These are phyloP conservation scores for Uropsilus gracilis DNA, from an alignment of 2,113 vertebrate genomes.

Conservation along the genomic window DNA sequence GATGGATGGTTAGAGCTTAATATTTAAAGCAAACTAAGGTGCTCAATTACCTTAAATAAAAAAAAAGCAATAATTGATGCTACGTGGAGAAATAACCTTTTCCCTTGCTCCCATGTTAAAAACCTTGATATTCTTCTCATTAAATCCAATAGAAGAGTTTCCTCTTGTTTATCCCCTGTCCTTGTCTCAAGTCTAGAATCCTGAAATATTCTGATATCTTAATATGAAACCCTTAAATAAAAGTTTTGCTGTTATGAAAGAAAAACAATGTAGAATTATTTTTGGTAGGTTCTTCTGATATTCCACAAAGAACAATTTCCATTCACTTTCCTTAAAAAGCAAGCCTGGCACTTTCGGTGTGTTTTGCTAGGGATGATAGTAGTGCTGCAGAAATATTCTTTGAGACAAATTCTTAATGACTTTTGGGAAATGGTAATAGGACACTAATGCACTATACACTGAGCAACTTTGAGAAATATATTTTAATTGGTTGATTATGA, in stretches of 20 bases:
- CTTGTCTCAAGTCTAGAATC: not conserved
- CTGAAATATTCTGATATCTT: not conserved
- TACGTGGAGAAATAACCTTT: not conserved
- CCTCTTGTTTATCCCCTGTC: not conserved
- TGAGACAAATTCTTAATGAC: constrained; percentile 37
- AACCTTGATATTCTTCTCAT: not conserved
- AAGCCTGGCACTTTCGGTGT: not conserved
- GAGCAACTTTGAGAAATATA: not conserved
- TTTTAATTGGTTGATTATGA: constrained; percentile 45
- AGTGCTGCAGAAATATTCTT: not conserved
- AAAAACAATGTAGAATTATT: not conserved
- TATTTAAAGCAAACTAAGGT: not conserved
- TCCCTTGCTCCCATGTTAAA: not conserved
- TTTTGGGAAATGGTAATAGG: not conserved
- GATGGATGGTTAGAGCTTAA: not conserved
- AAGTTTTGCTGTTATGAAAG: not conserved
- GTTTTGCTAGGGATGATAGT: not conserved
- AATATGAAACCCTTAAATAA: not conserved
- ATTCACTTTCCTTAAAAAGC: constrained; percentile 5
- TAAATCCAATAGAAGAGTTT: not conserved
- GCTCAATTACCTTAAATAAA: not conserved
- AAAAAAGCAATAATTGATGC: not conserved
- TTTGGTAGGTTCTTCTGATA: not conserved
- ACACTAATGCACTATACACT: not conserved
- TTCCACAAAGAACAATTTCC: not conserved